phyloP scores from a whole-genome alignment of 2,888 invertebrate species.

The Spilarctia lutea region DNA sequence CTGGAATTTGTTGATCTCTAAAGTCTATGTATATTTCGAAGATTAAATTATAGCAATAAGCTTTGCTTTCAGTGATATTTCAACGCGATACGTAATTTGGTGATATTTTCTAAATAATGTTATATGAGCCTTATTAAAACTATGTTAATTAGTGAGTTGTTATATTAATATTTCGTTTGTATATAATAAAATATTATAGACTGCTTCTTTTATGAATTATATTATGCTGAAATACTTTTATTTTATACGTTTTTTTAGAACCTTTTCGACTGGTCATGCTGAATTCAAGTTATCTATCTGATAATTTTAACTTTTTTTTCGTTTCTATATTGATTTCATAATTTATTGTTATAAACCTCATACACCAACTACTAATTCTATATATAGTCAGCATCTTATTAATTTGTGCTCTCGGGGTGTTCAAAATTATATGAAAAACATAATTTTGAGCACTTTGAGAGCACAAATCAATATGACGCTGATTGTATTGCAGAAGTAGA shows the following conservation, averaged over 20 bases:
- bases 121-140: conserved; percentile 75
- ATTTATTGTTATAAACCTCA: not conserved
- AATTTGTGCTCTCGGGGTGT: too few species aligned
- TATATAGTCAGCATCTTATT: too few species aligned
- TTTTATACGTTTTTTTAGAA: conserved; percentile 27
- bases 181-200: conserved; percentile 68
- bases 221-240: conserved; percentile 63
- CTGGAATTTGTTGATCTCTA: conserved; percentile 78
- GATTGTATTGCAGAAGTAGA: not conserved
- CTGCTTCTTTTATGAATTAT: conserved; percentile 70
- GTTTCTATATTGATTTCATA: not conserved
- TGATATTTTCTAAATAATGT: conserved; percentile 78
- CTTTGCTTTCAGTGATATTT: conserved; percentile 73
- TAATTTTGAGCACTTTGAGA: too few species aligned
- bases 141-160: conserved; percentile 47
- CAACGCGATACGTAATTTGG: conserved; percentile 83
- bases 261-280: not conserved
- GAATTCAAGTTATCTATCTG: not conserved
- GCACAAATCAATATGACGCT: too few species aligned
- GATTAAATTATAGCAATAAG: conserved; percentile 58
- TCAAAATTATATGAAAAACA: too few species aligned
- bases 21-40: conserved; percentile 68
- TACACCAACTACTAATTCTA: not conserved
- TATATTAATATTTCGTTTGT: conserved; percentile 71
- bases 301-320: not conserved